These are phyloP conservation scores for Chalcosyrphus nemorum DNA, from an alignment of 2,888 invertebrate species.

Conservation along the genomic window DNA sequence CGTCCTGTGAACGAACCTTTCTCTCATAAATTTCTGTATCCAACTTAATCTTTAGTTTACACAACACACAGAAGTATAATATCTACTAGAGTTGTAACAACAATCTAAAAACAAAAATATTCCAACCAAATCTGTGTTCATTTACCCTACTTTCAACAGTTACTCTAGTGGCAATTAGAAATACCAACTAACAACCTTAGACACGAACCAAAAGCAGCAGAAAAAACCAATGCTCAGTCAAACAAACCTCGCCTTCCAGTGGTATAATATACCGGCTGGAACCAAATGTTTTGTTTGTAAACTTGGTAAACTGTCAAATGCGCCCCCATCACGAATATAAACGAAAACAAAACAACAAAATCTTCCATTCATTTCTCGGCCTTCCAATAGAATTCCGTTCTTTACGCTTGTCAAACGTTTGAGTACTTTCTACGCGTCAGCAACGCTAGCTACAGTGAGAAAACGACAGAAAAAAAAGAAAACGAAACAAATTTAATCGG, in stretches of 20 bases:
- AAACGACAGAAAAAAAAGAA: neutral
- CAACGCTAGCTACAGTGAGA: too few species aligned
- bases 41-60: too few species aligned
- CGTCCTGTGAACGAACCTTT: too few species aligned
- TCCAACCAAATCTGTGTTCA: neutral
- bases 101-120: too few species aligned
- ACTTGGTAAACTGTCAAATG: conserved; percentile 49
- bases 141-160: neutral
- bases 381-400: conserved; percentile 37
- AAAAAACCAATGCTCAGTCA: conserved; percentile 23
- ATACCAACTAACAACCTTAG: neutral
- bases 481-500: conserved; percentile 22
- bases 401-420: conserved; percentile 47
- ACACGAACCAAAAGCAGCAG: neutral
- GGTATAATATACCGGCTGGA: conserved; percentile 42
- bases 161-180: neutral
- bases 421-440: conserved; percentile 52
- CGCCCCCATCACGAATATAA: neutral
- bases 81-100: too few species aligned
- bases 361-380: conserved; percentile 40
- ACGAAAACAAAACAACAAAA: conserved; percentile 19
- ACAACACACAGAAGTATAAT: too few species aligned
- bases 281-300: conserved; percentile 29
- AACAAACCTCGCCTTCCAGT: conserved; percentile 23
- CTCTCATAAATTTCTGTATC: too few species aligned